phyloP scores from a whole-genome alignment of 2,888 invertebrate species.

The Cephus rjabovi region DNA sequence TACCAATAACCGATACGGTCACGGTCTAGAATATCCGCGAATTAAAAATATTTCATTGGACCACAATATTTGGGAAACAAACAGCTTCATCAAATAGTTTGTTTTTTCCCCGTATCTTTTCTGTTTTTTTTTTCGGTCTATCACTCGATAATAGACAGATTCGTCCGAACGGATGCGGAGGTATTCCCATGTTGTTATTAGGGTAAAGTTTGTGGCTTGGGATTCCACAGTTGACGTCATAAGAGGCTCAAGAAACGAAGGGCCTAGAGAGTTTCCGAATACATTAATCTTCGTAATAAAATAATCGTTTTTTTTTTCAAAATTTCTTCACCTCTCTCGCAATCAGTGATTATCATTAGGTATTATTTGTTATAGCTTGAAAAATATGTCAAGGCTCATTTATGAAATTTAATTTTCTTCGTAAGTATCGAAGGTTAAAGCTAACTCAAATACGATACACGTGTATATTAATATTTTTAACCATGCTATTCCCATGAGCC shows the following conservation, averaged over 20 bases:
- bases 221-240: background rate
- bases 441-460: background rate
- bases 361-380: too few species aligned
- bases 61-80: background rate
- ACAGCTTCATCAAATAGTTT: background rate
- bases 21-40: background rate
- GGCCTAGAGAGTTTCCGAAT: background rate
- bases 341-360: background rate
- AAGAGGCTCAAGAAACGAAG: background rate
- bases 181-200: background rate
- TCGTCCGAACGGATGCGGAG: background rate
- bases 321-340: background rate
- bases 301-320: background rate
- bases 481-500: background rate
- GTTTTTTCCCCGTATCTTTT: background rate
- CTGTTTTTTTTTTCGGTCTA: background rate
- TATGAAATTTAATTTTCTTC: background rate
- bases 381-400: background rate
- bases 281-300: background rate
- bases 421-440: background rate
- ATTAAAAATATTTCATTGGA: background rate
- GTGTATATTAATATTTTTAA: background rate
- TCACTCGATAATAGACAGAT: background rate
- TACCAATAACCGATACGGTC: background rate
- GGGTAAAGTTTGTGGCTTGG: background rate